Percentiles rank a stretch among this genome's conserved stretches.
Evolutionary conservation across 2,113 vertebrate genomes (phyloP).

Genomic region (Sturnus vulgaris): DNA sequence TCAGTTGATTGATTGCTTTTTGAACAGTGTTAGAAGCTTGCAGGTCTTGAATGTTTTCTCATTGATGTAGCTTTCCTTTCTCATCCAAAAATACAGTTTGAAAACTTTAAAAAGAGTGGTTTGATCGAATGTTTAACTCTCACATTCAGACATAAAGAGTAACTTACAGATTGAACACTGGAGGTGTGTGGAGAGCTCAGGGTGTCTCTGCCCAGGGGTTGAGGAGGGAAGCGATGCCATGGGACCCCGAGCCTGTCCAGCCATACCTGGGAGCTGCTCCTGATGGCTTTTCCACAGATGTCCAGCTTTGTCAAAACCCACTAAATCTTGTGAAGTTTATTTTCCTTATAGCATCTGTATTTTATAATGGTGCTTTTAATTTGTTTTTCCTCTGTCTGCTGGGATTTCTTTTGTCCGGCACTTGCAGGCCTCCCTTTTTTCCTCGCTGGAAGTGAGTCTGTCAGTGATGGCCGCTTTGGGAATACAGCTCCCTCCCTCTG

Average conservation of each 20-base stretch:
- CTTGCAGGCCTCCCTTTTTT: conserved; percentile 77
- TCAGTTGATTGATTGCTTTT: neutral
- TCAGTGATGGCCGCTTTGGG: conserved; percentile 84
- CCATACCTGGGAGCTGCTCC: conserved; percentile 77
- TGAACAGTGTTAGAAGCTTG: neutral
- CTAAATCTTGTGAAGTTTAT: conserved; percentile 94
- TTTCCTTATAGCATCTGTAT: conserved; percentile 97
- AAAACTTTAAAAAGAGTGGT: neutral
- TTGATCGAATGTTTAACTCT: neutral
- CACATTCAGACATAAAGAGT: neutral
- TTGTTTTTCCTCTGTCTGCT: conserved; percentile 92
- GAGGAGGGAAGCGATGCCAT: neutral
- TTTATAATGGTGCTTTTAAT: conserved; percentile 96
- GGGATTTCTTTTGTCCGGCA: conserved; percentile 87
- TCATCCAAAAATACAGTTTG: neutral
- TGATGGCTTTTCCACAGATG: conserved; percentile 93
- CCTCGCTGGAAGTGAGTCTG: conserved; percentile 81
- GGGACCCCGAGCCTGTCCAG: neutral
- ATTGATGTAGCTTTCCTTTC: neutral
- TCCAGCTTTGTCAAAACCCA: conserved; percentile 83
- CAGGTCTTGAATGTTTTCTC: neutral
- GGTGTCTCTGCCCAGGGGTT: neutral
- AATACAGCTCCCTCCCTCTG: conserved; percentile 65
- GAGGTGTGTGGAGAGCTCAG: neutral
- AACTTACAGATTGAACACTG: neutral